A percentile compares a stretch with the other conserved stretches of the same genome.
Conservation (phyloP, 1,140 invertebrate species). For the Drosophila elegans region DNA sequence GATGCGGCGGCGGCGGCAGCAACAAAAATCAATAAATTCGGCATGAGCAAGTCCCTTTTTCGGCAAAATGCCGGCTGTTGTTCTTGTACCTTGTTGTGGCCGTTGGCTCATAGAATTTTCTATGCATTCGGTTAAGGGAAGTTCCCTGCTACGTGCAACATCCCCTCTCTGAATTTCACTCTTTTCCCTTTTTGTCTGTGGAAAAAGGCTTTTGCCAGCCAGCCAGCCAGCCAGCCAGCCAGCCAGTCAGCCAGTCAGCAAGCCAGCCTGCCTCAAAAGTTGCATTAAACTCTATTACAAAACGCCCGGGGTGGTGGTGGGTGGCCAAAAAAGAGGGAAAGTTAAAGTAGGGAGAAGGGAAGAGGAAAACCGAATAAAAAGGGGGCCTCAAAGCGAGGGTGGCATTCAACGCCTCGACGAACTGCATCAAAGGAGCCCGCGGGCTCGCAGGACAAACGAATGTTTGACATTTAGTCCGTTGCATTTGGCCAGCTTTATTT, state of each 20-base stretch:
- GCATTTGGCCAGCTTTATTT: conserved; percentile 48
- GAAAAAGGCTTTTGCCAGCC: conserved; percentile 53
- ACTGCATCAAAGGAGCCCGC: conserved; percentile 59
- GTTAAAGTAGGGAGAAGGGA: conserved; percentile 11
- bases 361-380: conserved; percentile 2
- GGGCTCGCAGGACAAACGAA: conserved; percentile 50
- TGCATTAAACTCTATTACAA: conserved; percentile 77
- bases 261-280: conserved; percentile 59
- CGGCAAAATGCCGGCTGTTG: conserved; percentile 49
- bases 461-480: conserved; percentile 60
- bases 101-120: conserved; percentile 21
- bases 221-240: conserved; percentile 6
- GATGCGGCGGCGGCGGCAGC: conserved; percentile 39
- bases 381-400: conserved; percentile 44
- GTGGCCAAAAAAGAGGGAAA: conserved; percentile 18
- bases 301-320: conserved; percentile 34
- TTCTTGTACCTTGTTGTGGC: conserved; percentile 43
- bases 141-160: conserved; percentile 8
- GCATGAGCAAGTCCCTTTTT: conserved; percentile 44
- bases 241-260: conserved; percentile 5
- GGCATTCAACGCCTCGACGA: conserved; percentile 48
- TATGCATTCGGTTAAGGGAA: conserved; percentile 49
- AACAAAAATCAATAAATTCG: conserved; percentile 54
- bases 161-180: conserved; percentile 1
- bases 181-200: conserved; percentile 31